These are phyloP conservation scores for Stenichneumon culpator DNA, from an alignment of 2,888 invertebrate species.

Conservation along the genomic window DNA sequence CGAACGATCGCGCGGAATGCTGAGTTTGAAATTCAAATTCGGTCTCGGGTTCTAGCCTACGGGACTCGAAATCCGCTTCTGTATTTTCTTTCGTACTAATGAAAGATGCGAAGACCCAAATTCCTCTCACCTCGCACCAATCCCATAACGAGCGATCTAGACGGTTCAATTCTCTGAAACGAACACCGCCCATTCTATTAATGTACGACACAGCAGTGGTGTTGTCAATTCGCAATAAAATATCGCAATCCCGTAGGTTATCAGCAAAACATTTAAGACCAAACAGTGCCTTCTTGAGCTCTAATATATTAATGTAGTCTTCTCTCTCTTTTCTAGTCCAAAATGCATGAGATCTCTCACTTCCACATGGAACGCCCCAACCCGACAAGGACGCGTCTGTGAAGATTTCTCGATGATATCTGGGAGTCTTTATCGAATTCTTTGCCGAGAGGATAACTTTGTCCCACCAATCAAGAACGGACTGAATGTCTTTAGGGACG, in stretches of 20 bases:
- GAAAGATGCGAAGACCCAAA: constrained; percentile 55
- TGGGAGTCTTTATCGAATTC: constrained; percentile 36
- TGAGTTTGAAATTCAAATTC: constrained; percentile 3
- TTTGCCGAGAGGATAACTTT: constrained; percentile 6
- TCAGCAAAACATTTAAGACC: constrained; percentile 47
- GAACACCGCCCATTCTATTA: constrained; percentile 24
- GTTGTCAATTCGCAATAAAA: too few species aligned
- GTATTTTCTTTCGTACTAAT: constrained; percentile 50
- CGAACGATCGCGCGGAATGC: neutral
- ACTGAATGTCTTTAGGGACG: neutral
- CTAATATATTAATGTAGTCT: constrained; percentile 51
- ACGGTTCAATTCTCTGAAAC: neutral
- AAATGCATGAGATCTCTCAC: constrained; percentile 1
- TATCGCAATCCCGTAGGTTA: neutral
- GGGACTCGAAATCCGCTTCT: constrained; percentile 45
- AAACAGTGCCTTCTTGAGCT: constrained; percentile 49
- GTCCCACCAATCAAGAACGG: constrained; percentile 59
- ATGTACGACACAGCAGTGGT: too few species aligned
- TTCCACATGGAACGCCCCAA: constrained; percentile 60
- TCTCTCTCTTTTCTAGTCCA: constrained; percentile 1
- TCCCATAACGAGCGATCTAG: constrained; percentile 11
- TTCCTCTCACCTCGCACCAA: constrained; percentile 46
- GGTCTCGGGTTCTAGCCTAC: constrained; percentile 42
- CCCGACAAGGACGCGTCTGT: constrained; percentile 68
- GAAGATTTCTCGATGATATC: constrained; percentile 47